Percentiles rank a stretch among this genome's conserved stretches.
phyloP scores from a whole-genome alignment of 1,140 invertebrate species.

The Nilaparvata lugens region DNA sequence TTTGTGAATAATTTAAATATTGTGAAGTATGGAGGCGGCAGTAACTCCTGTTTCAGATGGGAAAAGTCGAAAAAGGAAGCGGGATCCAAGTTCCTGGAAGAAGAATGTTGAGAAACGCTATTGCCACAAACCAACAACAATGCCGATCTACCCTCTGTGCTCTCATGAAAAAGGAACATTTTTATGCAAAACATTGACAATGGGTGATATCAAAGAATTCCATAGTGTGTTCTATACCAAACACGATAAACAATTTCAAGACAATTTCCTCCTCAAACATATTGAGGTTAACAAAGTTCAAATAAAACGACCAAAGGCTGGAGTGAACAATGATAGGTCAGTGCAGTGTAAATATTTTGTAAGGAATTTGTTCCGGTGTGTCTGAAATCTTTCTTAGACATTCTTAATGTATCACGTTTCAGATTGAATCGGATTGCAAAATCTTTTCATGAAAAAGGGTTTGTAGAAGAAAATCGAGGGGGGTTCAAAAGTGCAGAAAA shows the following conservation, averaged over 20 bases:
- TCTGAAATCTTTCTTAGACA: background rate
- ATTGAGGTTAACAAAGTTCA: background rate
- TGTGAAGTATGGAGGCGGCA: no score
- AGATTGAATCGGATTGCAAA: background rate
- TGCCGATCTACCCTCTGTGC: background rate
- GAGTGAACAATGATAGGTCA: background rate
- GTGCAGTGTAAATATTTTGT: background rate
- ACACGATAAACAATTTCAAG: background rate
- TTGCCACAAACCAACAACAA: background rate
- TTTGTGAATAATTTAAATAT: no score
- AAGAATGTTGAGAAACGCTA: no score
- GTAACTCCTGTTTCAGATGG: no score
- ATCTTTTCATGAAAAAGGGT: background rate
- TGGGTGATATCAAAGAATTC: background rate
- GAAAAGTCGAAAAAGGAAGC: no score
- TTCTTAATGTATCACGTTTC: background rate
- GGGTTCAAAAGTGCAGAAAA: background rate
- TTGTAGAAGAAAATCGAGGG: background rate
- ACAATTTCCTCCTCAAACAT: background rate
- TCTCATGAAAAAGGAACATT: background rate
- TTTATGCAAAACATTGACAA: background rate
- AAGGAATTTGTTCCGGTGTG: background rate
- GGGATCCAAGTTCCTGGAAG: no score
- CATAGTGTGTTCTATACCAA: background rate
- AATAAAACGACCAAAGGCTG: background rate